Base-by-base conservation (phyloP, 2,888 invertebrate genomes). In the Tetragnatha montana region DNA sequence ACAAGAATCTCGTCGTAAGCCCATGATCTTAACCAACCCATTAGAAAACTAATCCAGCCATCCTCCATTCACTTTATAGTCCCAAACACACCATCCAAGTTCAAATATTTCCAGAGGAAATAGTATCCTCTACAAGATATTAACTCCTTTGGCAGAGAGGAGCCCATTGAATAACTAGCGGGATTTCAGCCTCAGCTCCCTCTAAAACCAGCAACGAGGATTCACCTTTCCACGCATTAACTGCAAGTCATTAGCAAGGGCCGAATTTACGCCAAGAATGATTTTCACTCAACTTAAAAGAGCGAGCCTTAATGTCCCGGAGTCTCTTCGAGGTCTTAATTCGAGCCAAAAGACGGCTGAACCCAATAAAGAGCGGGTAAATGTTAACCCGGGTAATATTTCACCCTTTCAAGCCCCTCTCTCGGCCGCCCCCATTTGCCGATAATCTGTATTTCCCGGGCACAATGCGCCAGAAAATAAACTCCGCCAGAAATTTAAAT, bases 401-500 rank as follows among this genome's bases (percentile, higher is more conserved):
- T 81, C 71, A 81, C 71, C 73, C 71, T 69, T 84, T 84, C 35
- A 68, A 21, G 69, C 84, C 22, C 68, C 14, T 22, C 12, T 73
- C 47, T 12, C 47, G 14, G 47, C 75, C 75, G n/a, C 69, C 84
- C 19, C 75, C 75, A 84, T 75, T 35, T 76, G 84, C 51, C 76
- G 69, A 75, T 84, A 84, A 84, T 84, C 84, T 81, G 17, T 35
- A 81, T 87, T 87, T 81, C 51, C 70, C 51, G 49, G 69, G 75
- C 35, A 76, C 75, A 75, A 82, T 82, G 74, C 82, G n/a, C 17
- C 69, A 47, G 68, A 76, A 84, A 84, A 76, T 70, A 68, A 35
- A 35, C 82, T 17, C 76, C 76, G 69, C 75, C 47, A 49, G 70
- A 88, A 88, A 88, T 88, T 88, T 88, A 88, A 88, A 88, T 88